Evolutionary conservation across 2,113 vertebrate genomes (phyloP), one percentile per base, ranked within the genome.

Genomic region (Rhinolophus sinicus): DNA sequence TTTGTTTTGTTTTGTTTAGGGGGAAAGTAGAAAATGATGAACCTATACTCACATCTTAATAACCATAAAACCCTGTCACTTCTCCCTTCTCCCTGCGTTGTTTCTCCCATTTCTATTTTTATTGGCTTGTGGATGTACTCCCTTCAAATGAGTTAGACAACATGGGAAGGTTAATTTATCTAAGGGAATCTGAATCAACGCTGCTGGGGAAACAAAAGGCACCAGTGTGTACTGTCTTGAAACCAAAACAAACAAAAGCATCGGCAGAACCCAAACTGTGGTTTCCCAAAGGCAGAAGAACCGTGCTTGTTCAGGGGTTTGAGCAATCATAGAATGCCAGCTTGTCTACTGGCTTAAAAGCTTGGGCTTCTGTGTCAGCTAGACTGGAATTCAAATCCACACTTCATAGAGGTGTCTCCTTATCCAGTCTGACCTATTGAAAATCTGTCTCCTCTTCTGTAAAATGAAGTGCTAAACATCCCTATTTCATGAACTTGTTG

Each of bases 221-320:
- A 81, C 40, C 92, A 78, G 76, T 72, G 58, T 88, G 52, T 67
- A 10, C 33, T 19, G 16, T 89, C 47, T 90, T 92, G 64, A 64
- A 86, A 88, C 58, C 62, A 91, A 92, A 97, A 89, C 82, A 96
- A 96, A 95, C 28, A 30, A 85, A 91, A 84, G 80, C 77, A 19
- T 2, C 12, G 50, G 35, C 0, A 1, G 28, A 85, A 64, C 47
- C 82, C 47, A 47, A 38, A 38, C 35, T 24, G n/a, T 44, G 13
- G 58, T 44, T 6, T 4, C 22, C 70, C 75, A 35, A 52, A 76
- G 81, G 72, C 76, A 10, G 24, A 58, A 35, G 80, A 24, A 15
- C 16, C 24, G 35, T 0, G 2, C 8, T 21, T 14, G 24, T 8
- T 19, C 2, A 8, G 47, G 47, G n/a, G 8, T 15, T 73, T 77